Evolutionary conservation across 2,113 vertebrate genomes (phyloP).

Genomic region (Aptenodytes forsteri): DNA sequence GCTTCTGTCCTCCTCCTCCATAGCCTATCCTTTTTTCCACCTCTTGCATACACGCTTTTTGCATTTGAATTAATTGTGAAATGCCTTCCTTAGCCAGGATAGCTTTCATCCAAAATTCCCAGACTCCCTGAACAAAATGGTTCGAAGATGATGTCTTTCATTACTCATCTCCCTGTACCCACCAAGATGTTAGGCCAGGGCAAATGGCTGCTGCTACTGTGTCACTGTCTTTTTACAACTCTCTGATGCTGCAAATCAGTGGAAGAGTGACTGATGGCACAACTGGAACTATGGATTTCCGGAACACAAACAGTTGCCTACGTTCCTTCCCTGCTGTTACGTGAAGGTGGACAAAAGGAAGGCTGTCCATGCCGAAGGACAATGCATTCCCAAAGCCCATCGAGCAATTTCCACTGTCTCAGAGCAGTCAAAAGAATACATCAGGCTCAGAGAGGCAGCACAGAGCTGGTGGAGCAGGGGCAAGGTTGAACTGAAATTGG

Average conservation of each 20-base stretch:
- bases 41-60: neutral
- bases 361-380: neutral
- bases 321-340: neutral
- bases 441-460: neutral
- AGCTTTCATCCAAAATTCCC: neutral
- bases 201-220: neutral
- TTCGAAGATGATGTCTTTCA: neutral
- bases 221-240: neutral
- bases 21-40: neutral
- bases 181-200: neutral
- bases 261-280: neutral
- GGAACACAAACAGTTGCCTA: rapidly evolving
- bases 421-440: neutral
- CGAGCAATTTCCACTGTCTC: neutral
- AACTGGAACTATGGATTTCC: neutral
- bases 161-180: neutral
- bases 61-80: neutral
- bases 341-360: neutral
- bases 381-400: neutral
- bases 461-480: neutral
- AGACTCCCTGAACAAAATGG: neutral
- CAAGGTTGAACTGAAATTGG: neutral
- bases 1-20: neutral
- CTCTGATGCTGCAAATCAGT: neutral
- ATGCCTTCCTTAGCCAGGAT: neutral